Base-by-base conservation (phyloP, 2,797 vertebrate species). In the Iguana delicatissima region DNA sequence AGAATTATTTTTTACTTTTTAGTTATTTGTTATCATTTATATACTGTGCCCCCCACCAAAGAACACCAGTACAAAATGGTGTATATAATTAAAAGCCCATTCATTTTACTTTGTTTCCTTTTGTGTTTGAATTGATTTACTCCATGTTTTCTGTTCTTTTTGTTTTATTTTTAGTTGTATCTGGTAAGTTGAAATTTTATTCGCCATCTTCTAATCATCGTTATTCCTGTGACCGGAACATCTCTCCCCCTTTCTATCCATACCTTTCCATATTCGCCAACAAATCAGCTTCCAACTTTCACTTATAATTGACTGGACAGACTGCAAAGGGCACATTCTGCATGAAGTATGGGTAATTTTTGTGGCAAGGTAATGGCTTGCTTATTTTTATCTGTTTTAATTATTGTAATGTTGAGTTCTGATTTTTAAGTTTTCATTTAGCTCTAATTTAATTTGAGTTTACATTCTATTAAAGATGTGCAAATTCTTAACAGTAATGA, bases 121-220 rank as follows among this genome's bases (percentile, higher is more conserved):
- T 97, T 98, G 97, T 97, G 93, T 98, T 97, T 97, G 95, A 97
- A 97, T 98, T 96, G 97, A 97, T 97, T 98, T 97, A 97, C 96
- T 96, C 96, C 97, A 97, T 98, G 97, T 98, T 98, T 97, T 98
- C 97, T 98, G 98, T 97, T 98, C 98, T 97, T 97, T 98, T 97
- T 98, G 95, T 98, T 98, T 98, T 97, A 96, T 98, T 96, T 98
- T 98, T 98, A 99, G 99, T 99, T 98, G 96, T 98, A 97, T 99
- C 99, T 99, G 99, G 99, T 99, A 99, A 99, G 99, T 99, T 99
- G 98, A 99, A 98, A 98, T 99, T 98, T 99, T 99, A 98, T 98
- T 98, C 97, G 97, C 98, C 98, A 99, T 98, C 98, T 98, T 98
- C 98, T 98, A 98, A 98, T 98, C 98, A 98, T 96, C 97, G 97